Percentiles rank a stretch among this genome's conserved stretches.
Evolutionary conservation across 1,140 invertebrate genomes (phyloP).

Genomic region (Bombus pascuorum): DNA sequence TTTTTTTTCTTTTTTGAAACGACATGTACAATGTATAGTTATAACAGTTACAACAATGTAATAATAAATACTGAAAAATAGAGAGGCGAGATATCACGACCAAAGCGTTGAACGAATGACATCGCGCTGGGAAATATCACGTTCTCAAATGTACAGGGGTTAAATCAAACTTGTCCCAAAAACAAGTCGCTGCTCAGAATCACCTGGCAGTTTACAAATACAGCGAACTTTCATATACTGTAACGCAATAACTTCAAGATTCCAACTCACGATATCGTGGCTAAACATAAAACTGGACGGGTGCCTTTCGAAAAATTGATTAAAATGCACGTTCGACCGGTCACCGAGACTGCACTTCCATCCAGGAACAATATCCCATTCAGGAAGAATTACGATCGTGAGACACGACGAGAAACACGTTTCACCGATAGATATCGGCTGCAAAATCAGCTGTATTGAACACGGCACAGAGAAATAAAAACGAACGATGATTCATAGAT

Average conservation of each 20-base stretch:
- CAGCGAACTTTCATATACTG: no score
- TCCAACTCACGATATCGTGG: not conserved
- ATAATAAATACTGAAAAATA: not conserved
- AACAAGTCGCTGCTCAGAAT: not conserved
- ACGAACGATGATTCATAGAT: not conserved
- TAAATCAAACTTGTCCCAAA: not conserved
- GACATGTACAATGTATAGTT: no score
- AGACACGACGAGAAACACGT: not conserved
- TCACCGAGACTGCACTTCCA: not conserved
- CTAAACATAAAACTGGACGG: not conserved
- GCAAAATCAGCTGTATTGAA: constrained; percentile 4
- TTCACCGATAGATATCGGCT: not conserved
- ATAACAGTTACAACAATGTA: no score
- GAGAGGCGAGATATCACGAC: no score
- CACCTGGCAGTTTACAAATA: no score
- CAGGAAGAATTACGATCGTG: not conserved
- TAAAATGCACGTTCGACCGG: not conserved
- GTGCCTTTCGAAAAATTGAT: constrained; percentile 11
- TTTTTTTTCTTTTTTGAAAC: no score
- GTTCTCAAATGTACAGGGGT: no score
- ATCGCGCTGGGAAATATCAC: not conserved
- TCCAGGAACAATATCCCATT: not conserved
- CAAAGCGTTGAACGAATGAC: no score
- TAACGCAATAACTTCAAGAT: not conserved
- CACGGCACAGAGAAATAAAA: not conserved